A percentile compares a stretch with the other conserved stretches of the same genome.
phyloP scores from a whole-genome alignment of 2,797 vertebrate genomes.

The Thamnophis elegans region DNA sequence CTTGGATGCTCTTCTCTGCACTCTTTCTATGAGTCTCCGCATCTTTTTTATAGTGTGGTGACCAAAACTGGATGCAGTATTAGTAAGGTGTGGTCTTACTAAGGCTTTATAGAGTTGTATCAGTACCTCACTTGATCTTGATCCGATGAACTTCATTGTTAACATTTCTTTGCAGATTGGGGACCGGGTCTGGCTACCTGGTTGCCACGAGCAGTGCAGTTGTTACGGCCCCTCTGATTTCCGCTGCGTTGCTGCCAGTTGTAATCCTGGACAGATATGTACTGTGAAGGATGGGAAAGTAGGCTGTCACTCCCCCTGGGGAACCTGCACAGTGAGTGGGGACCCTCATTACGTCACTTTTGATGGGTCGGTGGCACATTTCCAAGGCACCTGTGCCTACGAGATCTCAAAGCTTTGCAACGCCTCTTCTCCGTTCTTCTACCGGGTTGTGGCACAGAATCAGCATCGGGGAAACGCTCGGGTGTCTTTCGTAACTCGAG shows the following conservation, averaged over 20 bases:
- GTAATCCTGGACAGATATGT: slow-evolving; percentile 62
- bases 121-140: too few relatives aligned
- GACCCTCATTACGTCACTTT: slow-evolving; percentile 78
- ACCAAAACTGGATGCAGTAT: too few relatives aligned
- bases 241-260: slow-evolving; percentile 49
- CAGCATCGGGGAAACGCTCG: slow-evolving; percentile 58
- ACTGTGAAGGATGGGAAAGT: slow-evolving; percentile 52
- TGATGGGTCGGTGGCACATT: slow-evolving; percentile 74
- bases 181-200: slow-evolving; percentile 57
- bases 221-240: slow-evolving; percentile 61
- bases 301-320: slow-evolving; percentile 60
- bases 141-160: background rate
- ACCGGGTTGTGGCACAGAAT: slow-evolving; percentile 65
- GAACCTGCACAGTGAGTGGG: slow-evolving; percentile 71
- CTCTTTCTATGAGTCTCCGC: too few relatives aligned
- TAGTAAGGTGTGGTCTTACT: too few relatives aligned
- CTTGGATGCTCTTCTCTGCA: too few relatives aligned
- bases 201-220: slow-evolving; percentile 60
- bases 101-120: too few relatives aligned
- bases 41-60: too few relatives aligned
- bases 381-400: slow-evolving; percentile 78
- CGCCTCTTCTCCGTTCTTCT: slow-evolving; percentile 38
- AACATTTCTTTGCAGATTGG: background rate
- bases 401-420: slow-evolving; percentile 60
- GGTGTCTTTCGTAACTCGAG: slow-evolving; percentile 67